Percentiles rank a stretch among this genome's conserved stretches.
Conservation (phyloP, 2,797 vertebrate genomes). For the Sebastes nivosus region DNA sequence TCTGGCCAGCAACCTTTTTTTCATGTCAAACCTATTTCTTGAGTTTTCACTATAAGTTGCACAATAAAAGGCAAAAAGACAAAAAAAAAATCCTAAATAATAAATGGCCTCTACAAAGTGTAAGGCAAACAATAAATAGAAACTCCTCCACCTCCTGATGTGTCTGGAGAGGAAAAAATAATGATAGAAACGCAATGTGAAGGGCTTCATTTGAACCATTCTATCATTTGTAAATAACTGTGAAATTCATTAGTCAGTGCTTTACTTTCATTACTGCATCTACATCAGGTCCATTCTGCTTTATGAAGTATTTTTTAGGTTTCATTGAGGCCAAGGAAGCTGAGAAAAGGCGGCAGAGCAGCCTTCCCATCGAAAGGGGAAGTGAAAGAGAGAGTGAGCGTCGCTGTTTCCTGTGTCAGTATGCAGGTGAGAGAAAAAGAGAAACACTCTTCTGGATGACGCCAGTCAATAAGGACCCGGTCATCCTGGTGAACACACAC, state of each 20-base stretch:
- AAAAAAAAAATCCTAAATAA: too few species aligned
- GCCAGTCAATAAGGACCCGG: neutral
- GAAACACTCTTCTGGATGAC: constrained; percentile 33
- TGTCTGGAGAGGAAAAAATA: neutral
- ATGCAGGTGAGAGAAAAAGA: constrained; percentile 66
- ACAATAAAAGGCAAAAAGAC: neutral
- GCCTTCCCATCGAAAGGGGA: constrained; percentile 53
- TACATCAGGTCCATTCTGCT: neutral
- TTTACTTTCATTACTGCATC: neutral
- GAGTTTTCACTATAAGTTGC: neutral
- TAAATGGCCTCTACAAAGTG: neutral
- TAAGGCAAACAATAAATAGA: neutral
- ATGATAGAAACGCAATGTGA: neutral
- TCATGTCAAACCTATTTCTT: neutral
- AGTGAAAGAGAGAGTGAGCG: constrained; percentile 67
- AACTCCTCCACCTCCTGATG: neutral
- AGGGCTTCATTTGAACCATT: neutral
- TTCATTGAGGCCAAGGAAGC: constrained; percentile 7
- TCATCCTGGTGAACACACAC: constrained; percentile 8
- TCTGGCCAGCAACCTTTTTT: neutral
- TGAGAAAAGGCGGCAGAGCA: constrained; percentile 24
- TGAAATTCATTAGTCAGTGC: neutral
- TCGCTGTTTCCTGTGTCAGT: constrained; percentile 71
- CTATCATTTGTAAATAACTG: neutral
- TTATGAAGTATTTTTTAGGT: neutral